These are phyloP conservation scores for Tiphia femorata DNA, from an alignment of 2,888 invertebrate species.

Conservation along the genomic window DNA sequence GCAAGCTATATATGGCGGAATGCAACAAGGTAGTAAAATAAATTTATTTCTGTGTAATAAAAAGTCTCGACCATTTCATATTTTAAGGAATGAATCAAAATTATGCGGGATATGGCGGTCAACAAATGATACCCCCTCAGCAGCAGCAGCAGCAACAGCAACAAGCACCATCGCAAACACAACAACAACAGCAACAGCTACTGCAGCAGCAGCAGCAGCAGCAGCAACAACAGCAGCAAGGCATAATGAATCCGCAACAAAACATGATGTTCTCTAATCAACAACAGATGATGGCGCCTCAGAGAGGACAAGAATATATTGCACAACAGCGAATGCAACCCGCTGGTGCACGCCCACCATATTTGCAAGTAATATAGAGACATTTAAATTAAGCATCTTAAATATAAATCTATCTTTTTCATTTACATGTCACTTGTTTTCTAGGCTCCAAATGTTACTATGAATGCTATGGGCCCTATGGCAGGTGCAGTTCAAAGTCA, in stretches of 20 bases:
- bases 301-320: constrained; percentile 73
- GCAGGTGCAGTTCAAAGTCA: constrained; percentile 71
- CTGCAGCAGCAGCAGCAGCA: constrained; percentile 69
- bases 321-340: constrained; percentile 74
- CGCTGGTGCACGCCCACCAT: constrained; percentile 73
- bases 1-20: constrained; percentile 71
- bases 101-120: constrained; percentile 74
- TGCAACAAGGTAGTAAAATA: constrained; percentile 72
- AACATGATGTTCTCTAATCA: constrained; percentile 67
- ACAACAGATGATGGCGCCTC: constrained; percentile 75
- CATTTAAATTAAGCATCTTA: neutral
- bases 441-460: constrained; percentile 86
- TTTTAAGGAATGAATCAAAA: constrained; percentile 73
- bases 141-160: constrained; percentile 51
- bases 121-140: constrained; percentile 67
- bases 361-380: constrained; percentile 73
- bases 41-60: too few relatives aligned
- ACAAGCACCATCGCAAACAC: constrained; percentile 52
- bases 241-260: constrained; percentile 62
- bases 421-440: neutral
- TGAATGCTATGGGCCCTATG: constrained; percentile 80
- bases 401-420: neutral
- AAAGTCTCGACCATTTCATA: constrained; percentile 5
- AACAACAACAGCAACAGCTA: constrained; percentile 66
- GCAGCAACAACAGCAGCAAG: constrained; percentile 64